Conservation (phyloP, 2,888 invertebrate species). For the Nemoura dubitans region DNA sequence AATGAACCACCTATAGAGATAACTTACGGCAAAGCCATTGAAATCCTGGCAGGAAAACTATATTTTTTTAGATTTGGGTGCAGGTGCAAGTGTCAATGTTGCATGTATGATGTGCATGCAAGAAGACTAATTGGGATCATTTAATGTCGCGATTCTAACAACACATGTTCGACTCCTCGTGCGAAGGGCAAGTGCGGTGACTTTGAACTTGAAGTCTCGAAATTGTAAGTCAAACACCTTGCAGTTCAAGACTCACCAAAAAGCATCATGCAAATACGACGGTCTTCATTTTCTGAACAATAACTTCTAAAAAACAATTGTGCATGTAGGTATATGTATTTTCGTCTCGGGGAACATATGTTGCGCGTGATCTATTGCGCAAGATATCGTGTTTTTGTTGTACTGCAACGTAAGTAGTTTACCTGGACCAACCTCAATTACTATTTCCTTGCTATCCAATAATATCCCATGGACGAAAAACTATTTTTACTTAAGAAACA, state of each 20-base stretch:
- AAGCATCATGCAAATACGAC: background rate
- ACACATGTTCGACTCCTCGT: background rate
- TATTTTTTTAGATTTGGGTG: background rate
- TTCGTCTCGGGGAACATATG: background rate
- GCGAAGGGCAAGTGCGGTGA: background rate
- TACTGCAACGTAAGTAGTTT: background rate
- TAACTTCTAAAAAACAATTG: too few species aligned
- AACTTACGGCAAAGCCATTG: too few species aligned
- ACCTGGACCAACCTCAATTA: conserved; percentile 5
- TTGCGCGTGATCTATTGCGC: background rate
- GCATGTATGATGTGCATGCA: background rate
- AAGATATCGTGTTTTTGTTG: background rate
- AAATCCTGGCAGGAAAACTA: too few species aligned
- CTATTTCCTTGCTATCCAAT: background rate
- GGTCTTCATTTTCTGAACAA: too few species aligned
- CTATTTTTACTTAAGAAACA: background rate
- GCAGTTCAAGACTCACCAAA: background rate
- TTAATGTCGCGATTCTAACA: background rate
- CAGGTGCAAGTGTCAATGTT: background rate
- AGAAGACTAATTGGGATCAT: background rate
- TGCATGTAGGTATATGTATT: too few species aligned
- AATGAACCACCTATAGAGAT: too few species aligned
- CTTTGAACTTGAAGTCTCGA: background rate
- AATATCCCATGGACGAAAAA: background rate
- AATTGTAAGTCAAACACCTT: background rate